A percentile compares a stretch with the other conserved stretches of the same genome.
These are phyloP conservation scores for Choreutis nemorana DNA, from an alignment of 2,888 invertebrate species.

Conservation along the genomic window DNA sequence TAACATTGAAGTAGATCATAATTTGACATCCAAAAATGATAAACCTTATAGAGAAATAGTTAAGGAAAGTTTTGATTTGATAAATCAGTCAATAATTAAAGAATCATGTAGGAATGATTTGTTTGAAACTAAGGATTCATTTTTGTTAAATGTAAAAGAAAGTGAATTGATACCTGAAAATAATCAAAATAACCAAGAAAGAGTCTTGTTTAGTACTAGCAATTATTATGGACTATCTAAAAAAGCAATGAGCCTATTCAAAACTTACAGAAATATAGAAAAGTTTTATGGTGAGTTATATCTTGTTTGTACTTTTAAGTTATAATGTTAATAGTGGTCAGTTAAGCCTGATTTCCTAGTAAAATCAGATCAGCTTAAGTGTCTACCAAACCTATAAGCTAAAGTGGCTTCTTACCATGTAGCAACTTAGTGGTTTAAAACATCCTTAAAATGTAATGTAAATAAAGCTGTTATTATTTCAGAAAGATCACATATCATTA, in stretches of 20 bases:
- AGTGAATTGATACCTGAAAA: constrained; percentile 22
- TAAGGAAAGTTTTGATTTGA: constrained; percentile 52
- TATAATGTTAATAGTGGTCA: constrained; percentile 3
- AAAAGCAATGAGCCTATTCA: constrained; percentile 73
- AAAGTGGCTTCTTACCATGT: too few relatives aligned
- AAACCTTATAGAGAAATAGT: constrained; percentile 26
- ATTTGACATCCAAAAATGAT: constrained; percentile 17
- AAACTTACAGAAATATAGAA: constrained; percentile 78
- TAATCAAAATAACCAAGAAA: constrained; percentile 9
- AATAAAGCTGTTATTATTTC: too few relatives aligned
- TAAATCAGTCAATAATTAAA: constrained; percentile 66
- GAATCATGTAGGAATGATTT: too few relatives aligned
- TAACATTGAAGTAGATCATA: too few relatives aligned
- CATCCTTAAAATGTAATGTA: too few relatives aligned
- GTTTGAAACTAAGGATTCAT: constrained; percentile 51
- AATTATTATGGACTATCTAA: constrained; percentile 83
- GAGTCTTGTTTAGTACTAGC: too few relatives aligned
- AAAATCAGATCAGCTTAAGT: too few relatives aligned
- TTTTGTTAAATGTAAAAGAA: constrained; percentile 43
- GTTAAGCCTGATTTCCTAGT: too few relatives aligned
- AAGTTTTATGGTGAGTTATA: constrained; percentile 78
- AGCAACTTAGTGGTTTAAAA: too few relatives aligned
- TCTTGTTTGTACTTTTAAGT: neutral
- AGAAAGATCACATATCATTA: too few relatives aligned
- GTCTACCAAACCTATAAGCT: too few relatives aligned